Conservation (phyloP, 2,797 vertebrate species). For the Etheostoma nigrum region DNA sequence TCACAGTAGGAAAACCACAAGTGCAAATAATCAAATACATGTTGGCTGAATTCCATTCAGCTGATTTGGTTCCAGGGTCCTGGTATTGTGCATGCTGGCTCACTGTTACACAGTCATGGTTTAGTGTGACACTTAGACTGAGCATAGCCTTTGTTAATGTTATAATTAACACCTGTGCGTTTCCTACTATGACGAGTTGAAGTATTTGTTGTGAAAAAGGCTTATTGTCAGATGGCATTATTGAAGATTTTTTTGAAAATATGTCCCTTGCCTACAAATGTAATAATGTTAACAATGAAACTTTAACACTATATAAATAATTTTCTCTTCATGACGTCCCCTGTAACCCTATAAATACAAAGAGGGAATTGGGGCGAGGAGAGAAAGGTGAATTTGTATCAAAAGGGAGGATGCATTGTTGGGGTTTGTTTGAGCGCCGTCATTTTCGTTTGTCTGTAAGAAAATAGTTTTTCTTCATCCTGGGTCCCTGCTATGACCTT, state of each 20-base stretch:
- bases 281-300: background rate
- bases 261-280: background rate
- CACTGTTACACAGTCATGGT: background rate
- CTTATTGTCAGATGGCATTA: background rate
- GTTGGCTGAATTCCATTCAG: background rate
- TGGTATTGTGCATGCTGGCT: background rate
- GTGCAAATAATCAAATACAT: background rate
- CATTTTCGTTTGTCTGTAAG: slow-evolving; percentile 25
- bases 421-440: background rate
- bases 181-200: background rate
- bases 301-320: background rate
- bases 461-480: slow-evolving; percentile 31
- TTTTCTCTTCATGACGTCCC: background rate
- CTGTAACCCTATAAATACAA: background rate
- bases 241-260: background rate
- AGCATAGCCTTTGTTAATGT: background rate
- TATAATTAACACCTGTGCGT: slow-evolving; percentile 6
- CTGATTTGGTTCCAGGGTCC: background rate
- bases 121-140: background rate
- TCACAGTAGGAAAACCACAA: background rate
- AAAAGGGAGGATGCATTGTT: background rate
- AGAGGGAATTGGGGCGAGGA: background rate
- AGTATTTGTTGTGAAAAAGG: background rate
- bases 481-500: slow-evolving; percentile 57
- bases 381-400: background rate